A percentile compares a stretch with the other conserved stretches of the same genome.
phyloP scores from a whole-genome alignment of 2,888 invertebrate species.

The Strigamia transsilvanica region DNA sequence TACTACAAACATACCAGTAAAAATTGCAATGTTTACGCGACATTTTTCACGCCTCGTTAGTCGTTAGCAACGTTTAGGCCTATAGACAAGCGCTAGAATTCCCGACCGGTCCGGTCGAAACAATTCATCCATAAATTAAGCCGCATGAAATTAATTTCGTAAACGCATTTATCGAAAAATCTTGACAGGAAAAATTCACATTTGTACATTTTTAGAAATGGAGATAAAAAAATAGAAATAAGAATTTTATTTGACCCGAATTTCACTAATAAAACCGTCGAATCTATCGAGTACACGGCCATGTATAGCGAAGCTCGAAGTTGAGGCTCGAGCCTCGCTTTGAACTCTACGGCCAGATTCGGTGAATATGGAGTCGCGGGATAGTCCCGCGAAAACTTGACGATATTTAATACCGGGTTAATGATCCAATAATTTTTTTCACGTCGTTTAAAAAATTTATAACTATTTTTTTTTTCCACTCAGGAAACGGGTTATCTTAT shows the following conservation, averaged over 20 bases:
- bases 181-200: not conserved
- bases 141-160: not conserved
- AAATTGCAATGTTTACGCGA: not conserved
- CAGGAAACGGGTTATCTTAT: constrained; percentile 11
- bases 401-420: not conserved
- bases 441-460: not conserved
- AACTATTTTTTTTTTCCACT: not conserved
- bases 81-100: not conserved
- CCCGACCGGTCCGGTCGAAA: constrained; percentile 31
- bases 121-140: not conserved
- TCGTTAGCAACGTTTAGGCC: not conserved
- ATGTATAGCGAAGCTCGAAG: not conserved
- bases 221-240: not conserved
- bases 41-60: not conserved
- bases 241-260: constrained; percentile 16
- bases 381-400: too few relatives aligned
- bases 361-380: too few relatives aligned
- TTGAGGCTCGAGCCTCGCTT: not conserved
- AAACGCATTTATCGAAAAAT: not conserved
- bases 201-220: not conserved
- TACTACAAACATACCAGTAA: not conserved
- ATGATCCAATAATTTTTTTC: constrained; percentile 10
- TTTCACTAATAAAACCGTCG: not conserved
- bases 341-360: too few relatives aligned
- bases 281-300: constrained; percentile 41